Evolutionary conservation across 2,113 vertebrate genomes (phyloP), one percentile per base, ranked within the genome.

Genomic region (Miniopterus natalensis): DNA sequence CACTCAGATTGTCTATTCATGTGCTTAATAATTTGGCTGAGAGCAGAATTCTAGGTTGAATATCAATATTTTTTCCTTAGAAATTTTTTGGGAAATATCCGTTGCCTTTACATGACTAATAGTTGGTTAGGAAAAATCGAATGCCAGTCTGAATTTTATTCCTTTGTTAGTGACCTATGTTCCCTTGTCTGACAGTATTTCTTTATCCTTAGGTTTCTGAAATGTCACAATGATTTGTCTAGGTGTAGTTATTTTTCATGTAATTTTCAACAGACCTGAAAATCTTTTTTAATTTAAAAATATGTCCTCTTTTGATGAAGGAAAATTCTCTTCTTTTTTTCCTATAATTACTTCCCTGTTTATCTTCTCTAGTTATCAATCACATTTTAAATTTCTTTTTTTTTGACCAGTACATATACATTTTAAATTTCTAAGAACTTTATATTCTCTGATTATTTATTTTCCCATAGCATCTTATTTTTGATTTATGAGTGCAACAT

Each of bases 371-470:
- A 45, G 6, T 49, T 49, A 66, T 49, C 25, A 57, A 51, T 51
- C 51, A 68, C 51, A 75, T 65, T 95, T 95, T 84, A 92, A 59
- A 71, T 53, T 77, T 92, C 47, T 75, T 59, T 57, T 23, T 23
- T 3, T 21, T 59, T 59, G 21, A n/a, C n/a, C n/a, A n/a, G n/a
- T n/a, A n/a, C n/a, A n/a, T n/a, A n/a, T n/a, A 68, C 51, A 75
- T 65, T 95, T 95, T 84, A 92, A 68, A 77, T 53, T 78, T 92
- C 49, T 77, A 40, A 70, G 51, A 53, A 47, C 1, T 31, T 61
- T 68, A 84, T 31, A 61, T 55, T 89, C 27, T 88, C 29, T 79
- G 36, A 42, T 61, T 80, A 74, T 27, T 90, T 86, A 63, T 83
- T 84, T 89, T 70, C 13, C 36, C 7, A 15, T 31, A 40, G 36